Evolutionary conservation across 1,140 invertebrate species (phyloP).

Genomic region (Polypedilum pembai): DNA sequence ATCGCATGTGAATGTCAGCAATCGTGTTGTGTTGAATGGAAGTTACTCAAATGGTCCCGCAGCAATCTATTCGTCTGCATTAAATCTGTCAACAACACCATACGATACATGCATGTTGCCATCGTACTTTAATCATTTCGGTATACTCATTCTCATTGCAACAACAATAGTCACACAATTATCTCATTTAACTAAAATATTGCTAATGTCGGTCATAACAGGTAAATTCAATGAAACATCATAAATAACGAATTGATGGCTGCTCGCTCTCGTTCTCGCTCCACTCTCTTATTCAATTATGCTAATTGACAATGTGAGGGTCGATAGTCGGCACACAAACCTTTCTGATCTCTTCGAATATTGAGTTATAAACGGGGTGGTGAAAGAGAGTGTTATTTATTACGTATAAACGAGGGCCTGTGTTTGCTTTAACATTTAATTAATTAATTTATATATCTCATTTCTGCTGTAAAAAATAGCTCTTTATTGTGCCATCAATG

Average conservation of each 20-base stretch:
- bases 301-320: neutral
- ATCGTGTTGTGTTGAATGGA: constrained; percentile 30
- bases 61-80: constrained; percentile 32
- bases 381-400: too few relatives aligned
- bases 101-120: constrained; percentile 53
- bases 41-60: constrained; percentile 34
- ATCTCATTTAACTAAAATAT: constrained; percentile 60
- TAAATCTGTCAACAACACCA: constrained; percentile 28
- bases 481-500: constrained; percentile 56
- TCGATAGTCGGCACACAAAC: too few relatives aligned
- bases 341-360: too few relatives aligned
- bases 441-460: constrained; percentile 15
- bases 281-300: constrained; percentile 3
- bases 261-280: neutral
- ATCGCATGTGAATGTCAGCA: neutral
- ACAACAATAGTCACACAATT: constrained; percentile 65
- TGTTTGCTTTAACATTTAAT: neutral
- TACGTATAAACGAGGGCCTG: neutral
- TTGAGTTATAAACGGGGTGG: too few relatives aligned
- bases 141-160: constrained; percentile 60
- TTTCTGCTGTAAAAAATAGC: constrained; percentile 30
- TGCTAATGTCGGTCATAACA: constrained; percentile 54
- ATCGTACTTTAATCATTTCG: constrained; percentile 65
- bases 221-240: constrained; percentile 33
- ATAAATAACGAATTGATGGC: neutral